These are phyloP conservation scores for Eilema depressum DNA, from an alignment of 2,888 invertebrate species.

Conservation along the genomic window DNA sequence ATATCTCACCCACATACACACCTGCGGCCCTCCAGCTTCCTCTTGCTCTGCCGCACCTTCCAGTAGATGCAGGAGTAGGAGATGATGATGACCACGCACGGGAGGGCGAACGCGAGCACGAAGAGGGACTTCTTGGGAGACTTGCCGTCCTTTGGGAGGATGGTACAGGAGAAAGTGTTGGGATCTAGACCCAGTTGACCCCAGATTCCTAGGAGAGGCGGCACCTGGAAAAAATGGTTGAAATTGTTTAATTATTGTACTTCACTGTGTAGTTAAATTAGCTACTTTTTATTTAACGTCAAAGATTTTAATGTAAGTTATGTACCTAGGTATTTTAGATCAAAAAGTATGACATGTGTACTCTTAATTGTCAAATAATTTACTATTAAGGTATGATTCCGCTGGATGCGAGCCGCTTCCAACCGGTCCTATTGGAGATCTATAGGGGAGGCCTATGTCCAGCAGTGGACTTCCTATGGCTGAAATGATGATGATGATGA, in stretches of 20 bases:
- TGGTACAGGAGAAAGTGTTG: slow-evolving; percentile 95
- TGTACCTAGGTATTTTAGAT: no score
- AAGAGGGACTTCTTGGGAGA: slow-evolving; percentile 95
- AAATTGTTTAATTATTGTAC: not conserved
- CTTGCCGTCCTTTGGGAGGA: slow-evolving; percentile 90
- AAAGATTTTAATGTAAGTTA: no score
- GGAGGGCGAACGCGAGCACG: slow-evolving; percentile 93
- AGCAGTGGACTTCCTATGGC: no score
- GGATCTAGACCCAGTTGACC: slow-evolving; percentile 93
- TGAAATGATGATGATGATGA: no score
- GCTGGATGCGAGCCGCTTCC: no score
- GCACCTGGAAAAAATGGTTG: slow-evolving; percentile 86
- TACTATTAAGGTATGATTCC: no score
- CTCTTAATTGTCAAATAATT: no score
- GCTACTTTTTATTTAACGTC: no score
- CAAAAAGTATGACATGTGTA: no score
- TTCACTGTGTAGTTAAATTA: not conserved
- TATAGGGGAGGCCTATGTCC: no score
- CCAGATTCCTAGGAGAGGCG: slow-evolving; percentile 94
- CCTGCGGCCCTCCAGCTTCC: slow-evolving; percentile 91
- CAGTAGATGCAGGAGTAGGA: slow-evolving; percentile 96
- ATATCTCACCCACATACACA: slow-evolving; percentile 84
- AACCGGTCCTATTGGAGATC: no score
- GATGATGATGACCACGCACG: slow-evolving; percentile 93
- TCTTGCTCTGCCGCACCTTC: slow-evolving; percentile 91